A percentile compares a stretch with the other conserved stretches of the same genome.
Evolutionary conservation across 2,888 invertebrate species (phyloP).

Genomic region (Camponotus fellah): DNA sequence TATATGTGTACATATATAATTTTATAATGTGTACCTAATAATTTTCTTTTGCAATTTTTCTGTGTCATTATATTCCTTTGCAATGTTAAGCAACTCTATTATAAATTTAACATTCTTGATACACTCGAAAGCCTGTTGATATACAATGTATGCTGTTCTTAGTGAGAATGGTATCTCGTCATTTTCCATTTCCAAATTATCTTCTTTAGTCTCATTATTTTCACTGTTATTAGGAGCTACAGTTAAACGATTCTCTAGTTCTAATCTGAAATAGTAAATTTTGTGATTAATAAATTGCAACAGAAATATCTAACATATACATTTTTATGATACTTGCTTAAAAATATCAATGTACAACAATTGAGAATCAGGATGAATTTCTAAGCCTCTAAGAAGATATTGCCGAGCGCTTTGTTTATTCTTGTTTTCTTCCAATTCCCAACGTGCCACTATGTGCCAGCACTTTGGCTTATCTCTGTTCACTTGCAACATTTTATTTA

Average conservation of each 20-base stretch:
- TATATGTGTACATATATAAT: neutral
- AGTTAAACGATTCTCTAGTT: conserved; percentile 69
- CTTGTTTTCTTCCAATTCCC: conserved; percentile 91
- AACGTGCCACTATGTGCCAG: conserved; percentile 93
- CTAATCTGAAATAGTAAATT: conserved; percentile 69
- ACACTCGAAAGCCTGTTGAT: conserved; percentile 88
- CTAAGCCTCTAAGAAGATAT: conserved; percentile 92
- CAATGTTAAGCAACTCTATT: conserved; percentile 88
- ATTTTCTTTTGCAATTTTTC: conserved; percentile 88
- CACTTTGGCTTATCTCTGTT: conserved; percentile 91
- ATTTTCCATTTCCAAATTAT: conserved; percentile 4
- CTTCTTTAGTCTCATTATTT: neutral
- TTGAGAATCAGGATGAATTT: conserved; percentile 91
- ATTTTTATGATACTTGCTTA: conserved; percentile 82
- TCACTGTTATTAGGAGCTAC: conserved; percentile 40
- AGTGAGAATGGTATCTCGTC: conserved; percentile 81
- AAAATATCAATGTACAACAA: conserved; percentile 91
- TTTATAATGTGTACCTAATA: conserved; percentile 80
- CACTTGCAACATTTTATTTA: conserved; percentile 87
- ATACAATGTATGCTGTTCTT: conserved; percentile 88
- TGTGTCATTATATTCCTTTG: conserved; percentile 88
- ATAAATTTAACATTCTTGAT: conserved; percentile 88
- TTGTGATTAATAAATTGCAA: neutral
- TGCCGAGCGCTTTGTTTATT: conserved; percentile 90
- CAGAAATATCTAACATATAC: neutral